Base-by-base conservation (phyloP, 2,113 vertebrate genomes). In the Nematolebias whitei region DNA sequence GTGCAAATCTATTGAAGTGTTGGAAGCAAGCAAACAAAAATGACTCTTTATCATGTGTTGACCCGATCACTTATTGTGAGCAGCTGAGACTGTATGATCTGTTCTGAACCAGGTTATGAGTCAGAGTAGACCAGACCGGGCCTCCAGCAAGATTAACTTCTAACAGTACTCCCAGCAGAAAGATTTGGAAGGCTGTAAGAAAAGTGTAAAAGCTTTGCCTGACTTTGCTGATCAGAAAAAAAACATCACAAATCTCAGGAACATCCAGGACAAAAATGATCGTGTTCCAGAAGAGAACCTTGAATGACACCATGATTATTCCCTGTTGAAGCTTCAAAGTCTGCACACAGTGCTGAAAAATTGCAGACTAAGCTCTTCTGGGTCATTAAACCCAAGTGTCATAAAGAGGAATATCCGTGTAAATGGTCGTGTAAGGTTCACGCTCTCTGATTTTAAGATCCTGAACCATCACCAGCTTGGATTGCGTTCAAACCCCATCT, bases 391-490 rank as follows among this genome's bases (percentile, higher is more conserved):
- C 29, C 35, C 12, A 1, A 38, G n/a, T 54, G 29, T 54, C 18
- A 20, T 54, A 38, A 54, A 35, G n/a, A 38, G 10, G 38, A 54
- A 54, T 38, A 20, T 54, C 52, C 52, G 13, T 20, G 29, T 54
- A n/a, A 54, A 20, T 5, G 12, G 32, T 32, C 29, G 19, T 38
- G 48, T 54, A 54, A n/a, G 52, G 20, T 38, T 12, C 29, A 54
- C 52, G 16, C 29, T 7, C 2, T 19, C 12, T 35, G 52, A 54
- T 54, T 14, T 54, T 14, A 35, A 54, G 52, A 20, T 20, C n/a
- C 13, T 38, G 18, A 54, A 20, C 8, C 52, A 20, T 54, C 32
- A 20, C 12, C n/a, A 20, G 0, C 2, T 38, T 38, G 5, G n/a
- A 14, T 38, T 55, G 20, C 12, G 4, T 35, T 55, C 52, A 20